Base-by-base conservation (phyloP, 1,140 invertebrate species). In the Berghia stephanieae region DNA sequence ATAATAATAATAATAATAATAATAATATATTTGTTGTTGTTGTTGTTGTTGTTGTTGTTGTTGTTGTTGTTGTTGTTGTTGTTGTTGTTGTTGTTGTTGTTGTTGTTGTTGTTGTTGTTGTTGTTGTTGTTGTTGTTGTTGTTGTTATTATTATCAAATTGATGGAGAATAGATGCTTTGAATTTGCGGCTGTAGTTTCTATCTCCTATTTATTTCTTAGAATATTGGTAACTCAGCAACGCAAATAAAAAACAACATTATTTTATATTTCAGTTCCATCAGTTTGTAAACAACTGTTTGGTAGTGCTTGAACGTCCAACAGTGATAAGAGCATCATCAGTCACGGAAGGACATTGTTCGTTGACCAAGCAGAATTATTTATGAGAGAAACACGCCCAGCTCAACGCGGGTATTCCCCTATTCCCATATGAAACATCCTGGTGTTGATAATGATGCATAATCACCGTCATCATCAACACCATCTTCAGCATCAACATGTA, bases 81-180 rank as follows among this genome's bases (percentile, higher is more conserved):
- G 49, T 16, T 16, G 24, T 24, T 49, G 46, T 49, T 49, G 46
- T 49, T 49, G 46, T 49, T 49, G 46, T 49, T 49, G 46, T 49
- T 49, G 46, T 49, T 49, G 46, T 49, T 49, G 46, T 49, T 49
- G 46, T 49, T 49, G 46, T 49, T 49, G 46, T 49, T 49, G 46
- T 49, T 49, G 46, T 49, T 49, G 46, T 49, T 49, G 46, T 49
- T 49, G 46, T 49, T 49, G 46, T 49, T 49, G 46, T 49, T 49
- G 46, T 49, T 52, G 24, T 24, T 52, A 52, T 1, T 24, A 3
- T 0, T 24, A 3, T 24, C 49, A 18, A 24, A 52, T 24, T 52
- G 24, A 1, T n/a, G n/a, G 16, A 18, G 16, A 52, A 52, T 24
- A 1, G 18, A 18, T 24, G 18, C 49, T 52, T 1, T 52, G 2